phyloP scores from a whole-genome alignment of 2,113 vertebrate species.

The rat (Rattus norvegicus) region DNA sequence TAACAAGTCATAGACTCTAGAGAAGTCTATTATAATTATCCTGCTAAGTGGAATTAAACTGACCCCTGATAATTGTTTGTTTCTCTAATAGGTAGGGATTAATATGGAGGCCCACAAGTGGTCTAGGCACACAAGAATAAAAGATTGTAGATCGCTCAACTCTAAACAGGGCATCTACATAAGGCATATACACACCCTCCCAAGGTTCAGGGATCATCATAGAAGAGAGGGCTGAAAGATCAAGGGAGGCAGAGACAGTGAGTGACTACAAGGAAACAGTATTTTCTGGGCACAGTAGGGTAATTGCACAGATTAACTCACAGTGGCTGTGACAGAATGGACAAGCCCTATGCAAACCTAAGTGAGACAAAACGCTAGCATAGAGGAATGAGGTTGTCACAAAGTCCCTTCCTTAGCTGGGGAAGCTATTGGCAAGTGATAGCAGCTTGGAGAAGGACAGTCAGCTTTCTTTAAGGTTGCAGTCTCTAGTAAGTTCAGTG shows the following conservation, averaged over 20 bases:
- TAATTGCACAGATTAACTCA: background rate
- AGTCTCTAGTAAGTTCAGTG: background rate
- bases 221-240: background rate
- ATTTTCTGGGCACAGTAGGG: background rate
- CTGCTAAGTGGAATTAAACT: background rate
- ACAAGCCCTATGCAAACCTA: background rate
- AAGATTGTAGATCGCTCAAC: background rate
- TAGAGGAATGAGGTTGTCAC: background rate
- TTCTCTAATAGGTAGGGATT: background rate
- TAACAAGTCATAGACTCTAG: background rate
- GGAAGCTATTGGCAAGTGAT: background rate
- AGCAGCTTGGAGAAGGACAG: background rate
- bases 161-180: background rate
- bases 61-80: background rate
- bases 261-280: background rate
- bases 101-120: background rate
- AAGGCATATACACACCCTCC: background rate
- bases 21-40: background rate
- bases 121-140: background rate
- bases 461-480: background rate
- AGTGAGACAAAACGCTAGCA: background rate
- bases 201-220: background rate
- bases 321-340: background rate
- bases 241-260: background rate
- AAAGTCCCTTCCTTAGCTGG: background rate